Evolutionary conservation across 2,113 vertebrate genomes (phyloP).

Genomic region (Megalops atlanticus): DNA sequence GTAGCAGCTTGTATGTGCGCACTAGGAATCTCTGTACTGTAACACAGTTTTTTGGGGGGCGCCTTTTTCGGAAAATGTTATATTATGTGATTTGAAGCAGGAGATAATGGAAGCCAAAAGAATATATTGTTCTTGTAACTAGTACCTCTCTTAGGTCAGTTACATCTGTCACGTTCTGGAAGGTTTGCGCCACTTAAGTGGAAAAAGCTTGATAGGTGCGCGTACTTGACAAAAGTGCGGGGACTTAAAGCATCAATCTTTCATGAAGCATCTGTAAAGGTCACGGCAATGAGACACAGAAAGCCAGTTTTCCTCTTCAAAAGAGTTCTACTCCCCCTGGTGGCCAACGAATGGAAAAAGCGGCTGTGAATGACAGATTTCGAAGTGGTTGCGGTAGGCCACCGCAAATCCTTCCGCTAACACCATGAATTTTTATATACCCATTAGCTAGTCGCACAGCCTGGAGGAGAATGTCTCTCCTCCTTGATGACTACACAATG

Average conservation of each 20-base stretch:
- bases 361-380: constrained; percentile 55
- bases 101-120: background rate
- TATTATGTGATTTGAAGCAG: background rate
- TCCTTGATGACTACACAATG: constrained; percentile 83
- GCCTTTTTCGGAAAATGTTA: too few species aligned
- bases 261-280: constrained; percentile 29
- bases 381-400: constrained; percentile 57
- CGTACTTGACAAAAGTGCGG: background rate
- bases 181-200: constrained; percentile 20
- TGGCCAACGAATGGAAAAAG: constrained; percentile 45
- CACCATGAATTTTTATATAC: constrained; percentile 78
- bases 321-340: constrained; percentile 61
- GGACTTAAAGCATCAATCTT: constrained; percentile 6
- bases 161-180: background rate
- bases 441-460: constrained; percentile 62
- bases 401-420: constrained; percentile 66
- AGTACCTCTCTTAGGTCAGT: background rate
- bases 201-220: constrained; percentile 12
- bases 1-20: background rate
- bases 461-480: constrained; percentile 71
- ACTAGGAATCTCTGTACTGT: too few species aligned
- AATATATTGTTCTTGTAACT: background rate
- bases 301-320: background rate
- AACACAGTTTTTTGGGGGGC: too few species aligned
- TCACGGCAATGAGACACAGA: background rate